Percentiles rank a stretch among this genome's conserved stretches.
These are phyloP conservation scores for Proisotoma minuta DNA, from an alignment of 2,888 invertebrate genomes.

Conservation along the genomic window DNA sequence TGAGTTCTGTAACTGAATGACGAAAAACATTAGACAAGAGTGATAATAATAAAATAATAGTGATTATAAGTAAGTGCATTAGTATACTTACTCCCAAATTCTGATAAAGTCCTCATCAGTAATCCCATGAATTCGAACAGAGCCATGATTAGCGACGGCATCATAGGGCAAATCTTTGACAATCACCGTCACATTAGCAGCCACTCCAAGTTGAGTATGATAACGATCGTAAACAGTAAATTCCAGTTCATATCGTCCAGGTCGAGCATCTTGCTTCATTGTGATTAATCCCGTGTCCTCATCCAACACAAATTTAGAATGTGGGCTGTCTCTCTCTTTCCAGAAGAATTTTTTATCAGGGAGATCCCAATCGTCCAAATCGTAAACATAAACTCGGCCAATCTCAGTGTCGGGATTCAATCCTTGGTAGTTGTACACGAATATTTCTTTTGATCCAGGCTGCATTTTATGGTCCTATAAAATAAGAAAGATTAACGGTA, in stretches of 20 bases:
- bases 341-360: constrained; percentile 96
- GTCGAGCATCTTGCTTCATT: constrained; percentile 87
- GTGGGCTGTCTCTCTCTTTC: constrained; percentile 80
- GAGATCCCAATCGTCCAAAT: constrained; percentile 97
- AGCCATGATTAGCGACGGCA: constrained; percentile 91
- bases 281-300: constrained; percentile 91
- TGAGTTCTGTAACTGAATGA: constrained; percentile 56
- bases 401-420: constrained; percentile 85
- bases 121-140: constrained; percentile 85
- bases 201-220: constrained; percentile 90
- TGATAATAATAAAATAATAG: too few relatives aligned
- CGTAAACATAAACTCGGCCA: constrained; percentile 93
- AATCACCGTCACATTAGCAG: constrained; percentile 91
- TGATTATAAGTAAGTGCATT: constrained; percentile 51
- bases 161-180: constrained; percentile 93
- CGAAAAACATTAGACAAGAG: constrained; percentile 29
- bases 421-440: constrained; percentile 91
- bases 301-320: constrained; percentile 80
- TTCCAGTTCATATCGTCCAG: constrained; percentile 61
- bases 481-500: background rate
- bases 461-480: constrained; percentile 87
- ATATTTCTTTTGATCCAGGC: constrained; percentile 91
- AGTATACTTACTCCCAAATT: constrained; percentile 73
- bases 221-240: constrained; percentile 85
- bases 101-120: constrained; percentile 94